These are phyloP conservation scores for Eidolon dupreanum DNA, from an alignment of 2,797 vertebrate species.

Conservation along the genomic window DNA sequence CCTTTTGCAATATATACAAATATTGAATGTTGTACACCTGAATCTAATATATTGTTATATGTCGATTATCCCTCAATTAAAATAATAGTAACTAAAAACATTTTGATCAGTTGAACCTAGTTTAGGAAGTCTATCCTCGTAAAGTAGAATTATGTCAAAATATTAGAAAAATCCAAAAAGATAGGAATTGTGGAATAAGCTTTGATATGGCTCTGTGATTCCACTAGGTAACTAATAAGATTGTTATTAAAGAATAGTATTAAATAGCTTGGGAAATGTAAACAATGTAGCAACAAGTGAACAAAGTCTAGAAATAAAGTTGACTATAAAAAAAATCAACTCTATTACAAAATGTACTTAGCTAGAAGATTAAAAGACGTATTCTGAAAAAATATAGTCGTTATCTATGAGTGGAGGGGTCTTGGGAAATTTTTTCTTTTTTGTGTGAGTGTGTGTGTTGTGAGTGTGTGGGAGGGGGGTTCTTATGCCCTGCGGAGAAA, in stretches of 20 bases:
- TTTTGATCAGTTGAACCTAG: background rate
- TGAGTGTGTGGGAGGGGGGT: fast-evolving
- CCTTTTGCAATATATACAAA: background rate
- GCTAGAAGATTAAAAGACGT: background rate
- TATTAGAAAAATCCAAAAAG: background rate
- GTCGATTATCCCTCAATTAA: background rate
- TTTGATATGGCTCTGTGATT: background rate
- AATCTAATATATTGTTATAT: background rate
- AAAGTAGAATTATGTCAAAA: background rate
- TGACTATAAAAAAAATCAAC: background rate
- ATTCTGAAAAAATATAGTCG: background rate
- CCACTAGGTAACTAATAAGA: background rate
- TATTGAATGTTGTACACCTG: background rate
- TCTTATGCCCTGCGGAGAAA: background rate
- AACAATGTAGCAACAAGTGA: background rate
- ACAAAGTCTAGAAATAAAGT: background rate
- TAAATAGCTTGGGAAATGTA: background rate
- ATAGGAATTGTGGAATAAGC: background rate
- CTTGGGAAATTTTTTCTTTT: background rate
- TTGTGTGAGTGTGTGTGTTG: background rate
- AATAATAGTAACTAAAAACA: background rate
- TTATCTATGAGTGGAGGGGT: background rate
- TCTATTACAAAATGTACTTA: background rate
- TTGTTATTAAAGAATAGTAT: background rate
- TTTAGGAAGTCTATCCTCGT: background rate